phyloP scores from a whole-genome alignment of 2,888 invertebrate genomes.

The Aporophyla lueneburgensis region DNA sequence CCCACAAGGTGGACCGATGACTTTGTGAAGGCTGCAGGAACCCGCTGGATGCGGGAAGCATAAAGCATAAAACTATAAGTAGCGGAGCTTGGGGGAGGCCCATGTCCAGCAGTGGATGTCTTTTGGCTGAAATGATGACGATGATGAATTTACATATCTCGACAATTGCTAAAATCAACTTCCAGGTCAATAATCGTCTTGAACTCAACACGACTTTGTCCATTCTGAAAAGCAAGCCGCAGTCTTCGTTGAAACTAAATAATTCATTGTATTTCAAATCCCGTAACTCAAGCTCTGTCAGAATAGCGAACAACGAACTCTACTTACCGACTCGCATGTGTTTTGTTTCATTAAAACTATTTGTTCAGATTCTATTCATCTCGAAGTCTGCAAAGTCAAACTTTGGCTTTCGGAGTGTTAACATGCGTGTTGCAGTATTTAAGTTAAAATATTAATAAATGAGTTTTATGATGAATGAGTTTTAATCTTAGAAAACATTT shows the following conservation, averaged over 20 bases:
- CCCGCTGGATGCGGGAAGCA: too few species aligned
- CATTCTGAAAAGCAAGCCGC: slow-evolving; percentile 12
- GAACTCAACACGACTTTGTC: not conserved
- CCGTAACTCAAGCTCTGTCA: slow-evolving; percentile 26
- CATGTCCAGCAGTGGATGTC: too few species aligned
- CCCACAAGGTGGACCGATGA: too few species aligned
- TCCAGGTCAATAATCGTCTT: not conserved
- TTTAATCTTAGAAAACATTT: not conserved
- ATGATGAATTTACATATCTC: too few species aligned
- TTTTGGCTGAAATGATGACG: too few species aligned
- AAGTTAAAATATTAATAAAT: not conserved
- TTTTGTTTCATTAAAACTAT: slow-evolving; percentile 54
- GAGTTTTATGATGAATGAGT: not conserved
- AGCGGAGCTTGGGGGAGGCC: too few species aligned
- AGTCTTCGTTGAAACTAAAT: slow-evolving; percentile 28
- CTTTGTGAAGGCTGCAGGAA: too few species aligned
- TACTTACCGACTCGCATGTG: slow-evolving; percentile 25
- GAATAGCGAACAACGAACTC: slow-evolving; percentile 28
- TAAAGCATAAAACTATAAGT: too few species aligned
- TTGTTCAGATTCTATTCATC: slow-evolving; percentile 37
- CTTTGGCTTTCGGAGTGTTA: not conserved
- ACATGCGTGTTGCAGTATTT: slow-evolving; percentile 6
- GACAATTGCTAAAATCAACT: not conserved
- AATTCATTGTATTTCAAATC: slow-evolving; percentile 52
- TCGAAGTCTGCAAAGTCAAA: not conserved